These are phyloP conservation scores for Cheilosia impressa DNA, from an alignment of 2,888 invertebrate species.

Conservation along the genomic window DNA sequence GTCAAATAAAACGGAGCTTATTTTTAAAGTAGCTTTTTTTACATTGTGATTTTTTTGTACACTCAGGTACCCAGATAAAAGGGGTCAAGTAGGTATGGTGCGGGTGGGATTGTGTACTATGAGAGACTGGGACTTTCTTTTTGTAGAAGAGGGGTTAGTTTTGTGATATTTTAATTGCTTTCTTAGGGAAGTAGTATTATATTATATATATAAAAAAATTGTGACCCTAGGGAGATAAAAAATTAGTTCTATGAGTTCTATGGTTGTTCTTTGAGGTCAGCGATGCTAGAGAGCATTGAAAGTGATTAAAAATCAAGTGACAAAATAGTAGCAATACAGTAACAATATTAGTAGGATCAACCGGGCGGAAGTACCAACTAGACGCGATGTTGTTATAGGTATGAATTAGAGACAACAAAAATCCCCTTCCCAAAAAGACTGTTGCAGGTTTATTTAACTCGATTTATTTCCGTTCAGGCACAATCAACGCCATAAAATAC, in stretches of 20 bases:
- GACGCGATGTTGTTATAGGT: too few species aligned
- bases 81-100: conserved; percentile 70
- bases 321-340: too few species aligned
- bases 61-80: conserved; percentile 58
- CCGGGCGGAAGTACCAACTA: too few species aligned
- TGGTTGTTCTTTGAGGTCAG: too few species aligned
- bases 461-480: background rate
- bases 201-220: background rate
- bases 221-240: background rate
- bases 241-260: too few species aligned
- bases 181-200: conserved; percentile 41
- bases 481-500: background rate
- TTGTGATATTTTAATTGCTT: conserved; percentile 69
- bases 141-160: conserved; percentile 55
- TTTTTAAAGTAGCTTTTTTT: conserved; percentile 27
- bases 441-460: too few species aligned
- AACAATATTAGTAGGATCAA: too few species aligned
- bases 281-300: too few species aligned
- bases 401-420: too few species aligned
- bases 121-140: conserved; percentile 60
- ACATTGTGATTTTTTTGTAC: conserved; percentile 29
- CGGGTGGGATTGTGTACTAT: conserved; percentile 43
- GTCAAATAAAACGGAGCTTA: conserved; percentile 62
- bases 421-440: too few species aligned
- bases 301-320: too few species aligned